A percentile compares a stretch with the other conserved stretches of the same genome.
Evolutionary conservation across 2,797 vertebrate genomes (phyloP).

Genomic region (Phrynocephalus forsythii): DNA sequence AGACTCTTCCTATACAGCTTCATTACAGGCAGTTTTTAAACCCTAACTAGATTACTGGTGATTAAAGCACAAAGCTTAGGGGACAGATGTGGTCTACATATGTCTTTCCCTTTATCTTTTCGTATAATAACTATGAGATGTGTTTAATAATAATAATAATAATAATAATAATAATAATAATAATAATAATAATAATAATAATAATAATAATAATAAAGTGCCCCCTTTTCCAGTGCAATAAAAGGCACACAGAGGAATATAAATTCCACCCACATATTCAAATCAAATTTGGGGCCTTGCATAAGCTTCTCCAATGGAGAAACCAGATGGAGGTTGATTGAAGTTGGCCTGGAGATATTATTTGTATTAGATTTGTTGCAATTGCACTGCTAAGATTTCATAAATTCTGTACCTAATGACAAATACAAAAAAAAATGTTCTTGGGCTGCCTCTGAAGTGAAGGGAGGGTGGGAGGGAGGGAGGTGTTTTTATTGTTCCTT

Average conservation of each 20-base stretch:
- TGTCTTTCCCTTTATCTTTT: constrained; percentile 38
- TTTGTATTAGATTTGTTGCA: constrained; percentile 44
- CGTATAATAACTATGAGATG: constrained; percentile 31
- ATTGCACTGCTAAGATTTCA: constrained; percentile 32
- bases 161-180: no score
- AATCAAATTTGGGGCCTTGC: constrained; percentile 22
- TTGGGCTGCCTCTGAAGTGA: no score
- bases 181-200: no score
- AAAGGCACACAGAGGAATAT: constrained; percentile 13
- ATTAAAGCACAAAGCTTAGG: constrained; percentile 32
- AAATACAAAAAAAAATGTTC: no score
- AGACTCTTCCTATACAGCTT: background rate
- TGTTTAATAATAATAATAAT: background rate
- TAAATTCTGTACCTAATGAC: constrained; percentile 46
- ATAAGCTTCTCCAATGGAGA: constrained; percentile 41
- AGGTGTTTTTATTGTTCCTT: no score
- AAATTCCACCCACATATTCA: background rate
- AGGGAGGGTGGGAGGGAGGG: no score
- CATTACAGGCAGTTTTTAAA: constrained; percentile 19
- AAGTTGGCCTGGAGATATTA: constrained; percentile 40
- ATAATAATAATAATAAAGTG: no score
- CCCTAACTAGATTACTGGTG: constrained; percentile 25
- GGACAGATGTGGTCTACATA: background rate
- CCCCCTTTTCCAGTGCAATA: constrained; percentile 6
- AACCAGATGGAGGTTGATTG: constrained; percentile 50